These are phyloP conservation scores for Ormia ochracea DNA, from an alignment of 2,888 invertebrate species.

Conservation along the genomic window DNA sequence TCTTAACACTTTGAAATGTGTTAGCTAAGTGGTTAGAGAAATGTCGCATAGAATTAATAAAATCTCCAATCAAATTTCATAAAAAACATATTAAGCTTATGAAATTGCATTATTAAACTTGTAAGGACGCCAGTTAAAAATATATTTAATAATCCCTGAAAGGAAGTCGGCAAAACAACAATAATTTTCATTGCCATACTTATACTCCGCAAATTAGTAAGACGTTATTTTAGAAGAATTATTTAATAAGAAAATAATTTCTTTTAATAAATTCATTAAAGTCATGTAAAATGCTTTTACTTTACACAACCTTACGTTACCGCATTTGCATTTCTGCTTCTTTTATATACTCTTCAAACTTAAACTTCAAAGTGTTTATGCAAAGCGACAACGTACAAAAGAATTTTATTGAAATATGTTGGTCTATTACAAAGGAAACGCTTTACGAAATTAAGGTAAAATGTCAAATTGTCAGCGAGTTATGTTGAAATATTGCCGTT, in stretches of 20 bases:
- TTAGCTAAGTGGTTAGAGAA: no score
- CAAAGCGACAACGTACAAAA: constrained; percentile 9
- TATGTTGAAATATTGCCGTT: constrained; percentile 57
- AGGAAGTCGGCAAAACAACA: not conserved
- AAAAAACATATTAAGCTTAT: no score
- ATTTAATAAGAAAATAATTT: not conserved
- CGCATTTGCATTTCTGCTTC: no score
- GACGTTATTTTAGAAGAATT: not conserved
- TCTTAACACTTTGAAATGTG: no score
- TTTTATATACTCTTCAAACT: not conserved
- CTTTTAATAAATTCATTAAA: not conserved
- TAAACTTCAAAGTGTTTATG: constrained; percentile 22
- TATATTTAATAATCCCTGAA: no score
- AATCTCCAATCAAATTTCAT: no score
- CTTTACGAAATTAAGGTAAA: constrained; percentile 52
- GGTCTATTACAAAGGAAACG: constrained; percentile 27
- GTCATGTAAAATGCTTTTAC: not conserved
- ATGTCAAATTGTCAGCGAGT: constrained; percentile 62
- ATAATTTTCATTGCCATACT: not conserved
- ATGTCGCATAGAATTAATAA: no score
- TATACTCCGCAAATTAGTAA: not conserved
- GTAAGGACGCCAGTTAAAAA: no score
- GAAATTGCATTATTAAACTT: no score
- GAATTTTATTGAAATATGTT: constrained; percentile 42
- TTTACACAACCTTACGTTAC: no score